A percentile compares a stretch with the other conserved stretches of the same genome.
Evolutionary conservation across 2,797 vertebrate species (phyloP).

Genomic region (Zalophus californianus): DNA sequence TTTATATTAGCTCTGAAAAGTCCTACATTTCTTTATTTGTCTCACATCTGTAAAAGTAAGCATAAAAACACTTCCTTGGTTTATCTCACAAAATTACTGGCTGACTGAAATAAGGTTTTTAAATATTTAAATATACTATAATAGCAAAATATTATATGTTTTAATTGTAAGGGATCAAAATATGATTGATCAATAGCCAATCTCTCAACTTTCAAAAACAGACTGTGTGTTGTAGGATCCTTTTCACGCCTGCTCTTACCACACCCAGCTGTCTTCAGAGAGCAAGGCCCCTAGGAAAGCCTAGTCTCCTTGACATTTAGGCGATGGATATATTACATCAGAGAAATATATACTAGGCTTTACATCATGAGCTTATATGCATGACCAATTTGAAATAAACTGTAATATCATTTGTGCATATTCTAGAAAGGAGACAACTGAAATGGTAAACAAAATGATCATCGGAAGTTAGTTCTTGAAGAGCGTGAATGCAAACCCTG

Average conservation of each 20-base stretch:
- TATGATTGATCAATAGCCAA: background rate
- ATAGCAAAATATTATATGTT: constrained; percentile 10
- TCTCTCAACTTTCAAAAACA: background rate
- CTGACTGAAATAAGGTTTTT: constrained; percentile 38
- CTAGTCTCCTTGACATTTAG: background rate
- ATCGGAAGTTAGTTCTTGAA: background rate
- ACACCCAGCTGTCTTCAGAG: background rate
- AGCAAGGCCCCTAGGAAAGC: background rate
- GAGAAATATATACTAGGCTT: background rate
- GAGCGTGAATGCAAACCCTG: background rate
- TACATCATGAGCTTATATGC: background rate
- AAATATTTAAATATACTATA: background rate
- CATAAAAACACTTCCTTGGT: background rate
- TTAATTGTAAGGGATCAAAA: background rate
- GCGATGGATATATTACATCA: background rate
- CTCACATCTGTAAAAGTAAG: background rate
- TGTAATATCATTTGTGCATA: background rate
- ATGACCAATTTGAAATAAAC: background rate
- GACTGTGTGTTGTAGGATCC: background rate
- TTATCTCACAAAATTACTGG: background rate
- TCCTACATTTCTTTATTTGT: background rate
- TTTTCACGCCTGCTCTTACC: accelerated
- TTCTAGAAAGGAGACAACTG: background rate
- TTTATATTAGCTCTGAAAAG: background rate
- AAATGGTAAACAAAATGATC: background rate